phyloP scores from a whole-genome alignment of 2,888 invertebrate genomes.

The Philonicus albiceps region DNA sequence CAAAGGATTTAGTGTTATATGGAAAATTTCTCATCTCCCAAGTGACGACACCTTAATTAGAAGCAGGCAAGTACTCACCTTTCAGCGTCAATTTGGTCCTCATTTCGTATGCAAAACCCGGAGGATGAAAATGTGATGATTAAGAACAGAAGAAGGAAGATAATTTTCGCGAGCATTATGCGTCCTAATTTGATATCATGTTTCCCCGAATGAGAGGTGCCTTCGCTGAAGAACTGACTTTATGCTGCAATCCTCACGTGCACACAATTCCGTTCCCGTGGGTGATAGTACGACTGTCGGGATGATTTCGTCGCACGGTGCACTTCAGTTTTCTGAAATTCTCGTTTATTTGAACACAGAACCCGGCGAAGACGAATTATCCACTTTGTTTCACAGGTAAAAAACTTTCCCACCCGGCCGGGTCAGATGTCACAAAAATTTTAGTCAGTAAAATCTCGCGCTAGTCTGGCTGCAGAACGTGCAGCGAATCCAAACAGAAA shows the following conservation, averaged over 20 bases:
- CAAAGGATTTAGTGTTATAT: not conserved
- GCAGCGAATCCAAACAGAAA: slow-evolving; percentile 35
- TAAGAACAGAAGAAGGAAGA: slow-evolving; percentile 61
- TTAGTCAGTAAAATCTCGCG: not conserved
- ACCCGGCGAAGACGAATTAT: not conserved
- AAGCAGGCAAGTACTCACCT: not conserved
- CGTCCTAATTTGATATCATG: slow-evolving; percentile 13
- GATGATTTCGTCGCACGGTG: not conserved
- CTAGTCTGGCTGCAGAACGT: not conserved
- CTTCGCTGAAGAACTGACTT: not conserved
- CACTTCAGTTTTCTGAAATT: not conserved
- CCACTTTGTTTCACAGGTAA: not conserved
- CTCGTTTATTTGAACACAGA: not conserved
- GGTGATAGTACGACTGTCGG: not conserved
- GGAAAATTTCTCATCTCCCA: not conserved
- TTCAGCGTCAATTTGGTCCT: slow-evolving; percentile 41
- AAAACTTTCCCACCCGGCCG: not conserved
- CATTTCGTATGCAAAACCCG: slow-evolving; percentile 61
- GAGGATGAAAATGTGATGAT: slow-evolving; percentile 60
- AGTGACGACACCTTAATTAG: slow-evolving; percentile 17
- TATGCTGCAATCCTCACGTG: slow-evolving; percentile 32
- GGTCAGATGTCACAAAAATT: slow-evolving; percentile 43
- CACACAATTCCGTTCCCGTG: slow-evolving; percentile 2
- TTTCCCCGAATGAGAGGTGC: not conserved
- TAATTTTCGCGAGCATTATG: slow-evolving; percentile 53